phyloP scores from a whole-genome alignment of 2,113 vertebrate species.

The Hystrix brachyura region DNA sequence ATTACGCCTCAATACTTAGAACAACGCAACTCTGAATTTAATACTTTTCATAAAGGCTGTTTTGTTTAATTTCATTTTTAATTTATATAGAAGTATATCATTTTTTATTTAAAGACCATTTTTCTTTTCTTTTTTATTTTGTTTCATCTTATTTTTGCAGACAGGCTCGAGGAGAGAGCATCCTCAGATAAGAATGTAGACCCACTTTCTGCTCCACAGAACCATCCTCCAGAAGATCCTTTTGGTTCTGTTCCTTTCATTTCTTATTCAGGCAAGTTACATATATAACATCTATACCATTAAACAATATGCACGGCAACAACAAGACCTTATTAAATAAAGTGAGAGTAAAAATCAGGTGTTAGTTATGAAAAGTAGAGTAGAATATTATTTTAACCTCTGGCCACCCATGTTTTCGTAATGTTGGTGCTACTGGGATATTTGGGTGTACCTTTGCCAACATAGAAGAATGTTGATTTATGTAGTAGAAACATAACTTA shows the following conservation, averaged over 20 bases:
- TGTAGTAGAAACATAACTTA: not conserved
- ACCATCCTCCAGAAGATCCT: slow-evolving; percentile 93
- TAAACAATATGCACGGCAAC: not conserved
- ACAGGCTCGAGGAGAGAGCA: slow-evolving; percentile 92
- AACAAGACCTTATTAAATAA: not conserved
- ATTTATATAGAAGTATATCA: slow-evolving; percentile 65
- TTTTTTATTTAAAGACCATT: slow-evolving; percentile 79
- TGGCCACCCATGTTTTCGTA: not conserved
- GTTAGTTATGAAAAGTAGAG: not conserved
- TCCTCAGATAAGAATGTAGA: slow-evolving; percentile 90
- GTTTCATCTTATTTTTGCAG: slow-evolving; percentile 91
- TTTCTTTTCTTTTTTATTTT: slow-evolving; percentile 89
- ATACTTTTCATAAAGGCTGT: slow-evolving; percentile 9
- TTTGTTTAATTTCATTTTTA: slow-evolving; percentile 68
- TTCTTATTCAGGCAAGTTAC: slow-evolving; percentile 98
- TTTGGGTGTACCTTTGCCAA: slow-evolving; percentile 27
- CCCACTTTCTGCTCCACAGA: slow-evolving; percentile 86
- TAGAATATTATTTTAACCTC: not conserved
- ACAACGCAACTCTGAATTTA: slow-evolving; percentile 25
- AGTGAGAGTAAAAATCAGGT: not conserved
- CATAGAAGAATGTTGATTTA: not conserved
- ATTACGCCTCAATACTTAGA: not conserved
- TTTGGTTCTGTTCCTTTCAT: slow-evolving; percentile 97
- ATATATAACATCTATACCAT: slow-evolving; percentile 74
- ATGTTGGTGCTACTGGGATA: not conserved